A percentile compares a stretch with the other conserved stretches of the same genome.
Conservation (phyloP, 2,888 invertebrate genomes). For the Punctoribates punctum region DNA sequence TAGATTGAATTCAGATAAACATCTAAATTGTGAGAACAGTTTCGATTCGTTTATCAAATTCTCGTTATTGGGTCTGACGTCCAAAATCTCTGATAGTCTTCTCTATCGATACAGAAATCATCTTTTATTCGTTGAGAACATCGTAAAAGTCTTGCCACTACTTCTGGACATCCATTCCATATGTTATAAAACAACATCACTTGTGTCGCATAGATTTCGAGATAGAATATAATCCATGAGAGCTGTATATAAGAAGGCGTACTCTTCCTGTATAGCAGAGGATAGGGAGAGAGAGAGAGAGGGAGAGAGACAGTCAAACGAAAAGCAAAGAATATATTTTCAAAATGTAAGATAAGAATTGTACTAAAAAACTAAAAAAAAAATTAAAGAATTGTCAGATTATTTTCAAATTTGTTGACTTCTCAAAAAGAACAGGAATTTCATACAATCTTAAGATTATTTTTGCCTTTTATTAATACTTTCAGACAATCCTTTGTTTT, state of each 20-base stretch:
- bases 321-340: neutral
- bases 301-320: conserved; percentile 30
- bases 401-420: conserved; percentile 27
- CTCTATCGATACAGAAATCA: neutral
- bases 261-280: conserved; percentile 67
- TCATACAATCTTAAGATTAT: conserved; percentile 3
- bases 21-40: neutral
- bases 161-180: conserved; percentile 34
- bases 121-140: neutral
- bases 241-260: conserved; percentile 87
- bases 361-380: neutral
- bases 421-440: neutral
- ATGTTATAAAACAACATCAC: conserved; percentile 48
- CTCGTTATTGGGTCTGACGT: neutral
- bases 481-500: no score
- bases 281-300: conserved; percentile 36
- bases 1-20: neutral
- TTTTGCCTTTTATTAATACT: neutral
- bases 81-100: neutral
- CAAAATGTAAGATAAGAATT: neutral
- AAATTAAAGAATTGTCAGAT: neutral
- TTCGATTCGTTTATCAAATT: neutral
- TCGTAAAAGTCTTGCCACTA: no score
- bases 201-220: conserved; percentile 48
- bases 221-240: conserved; percentile 57